phyloP scores from a whole-genome alignment of 1,140 invertebrate genomes.

The Maniola jurtina region DNA sequence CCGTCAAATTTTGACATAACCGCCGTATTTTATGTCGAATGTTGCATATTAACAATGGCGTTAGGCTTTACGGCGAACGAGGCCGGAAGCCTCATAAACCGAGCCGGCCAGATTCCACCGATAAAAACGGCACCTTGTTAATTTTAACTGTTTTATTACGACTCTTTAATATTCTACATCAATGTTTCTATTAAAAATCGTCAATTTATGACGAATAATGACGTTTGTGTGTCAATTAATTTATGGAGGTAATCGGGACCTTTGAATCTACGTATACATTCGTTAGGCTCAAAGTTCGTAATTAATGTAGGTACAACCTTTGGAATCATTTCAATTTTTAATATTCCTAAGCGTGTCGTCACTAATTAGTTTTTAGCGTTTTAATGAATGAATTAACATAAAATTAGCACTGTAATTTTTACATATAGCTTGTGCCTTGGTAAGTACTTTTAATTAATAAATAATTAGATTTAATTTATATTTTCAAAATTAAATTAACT shows the following conservation, averaged over 20 bases:
- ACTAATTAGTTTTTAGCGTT: constrained; percentile 18
- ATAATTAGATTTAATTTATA: not conserved
- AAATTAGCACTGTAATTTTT: not conserved
- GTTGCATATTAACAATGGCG: constrained; percentile 55
- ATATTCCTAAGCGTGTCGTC: constrained; percentile 10
- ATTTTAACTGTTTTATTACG: constrained; percentile 71
- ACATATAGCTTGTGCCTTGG: not conserved
- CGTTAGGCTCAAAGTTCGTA: not conserved
- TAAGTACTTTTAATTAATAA: not conserved
- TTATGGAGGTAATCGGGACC: constrained; percentile 1
- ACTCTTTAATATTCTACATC: constrained; percentile 56
- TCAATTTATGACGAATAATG: constrained; percentile 33
- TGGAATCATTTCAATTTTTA: constrained; percentile 10
- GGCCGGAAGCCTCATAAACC: constrained; percentile 68
- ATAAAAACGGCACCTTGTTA: constrained; percentile 74
- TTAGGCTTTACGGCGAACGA: constrained; percentile 51
- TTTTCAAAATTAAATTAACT: not conserved
- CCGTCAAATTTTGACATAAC: constrained; percentile 46
- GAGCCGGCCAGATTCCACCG: constrained; percentile 57
- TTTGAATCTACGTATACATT: constrained; percentile 1
- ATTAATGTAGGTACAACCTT: constrained; percentile 4
- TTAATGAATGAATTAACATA: constrained; percentile 5
- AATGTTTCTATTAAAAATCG: constrained; percentile 37
- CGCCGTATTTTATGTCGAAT: constrained; percentile 54
- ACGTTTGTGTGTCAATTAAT: constrained; percentile 20